Conservation (phyloP, 2,113 vertebrate genomes). For the Aspiorhynchus laticeps region DNA sequence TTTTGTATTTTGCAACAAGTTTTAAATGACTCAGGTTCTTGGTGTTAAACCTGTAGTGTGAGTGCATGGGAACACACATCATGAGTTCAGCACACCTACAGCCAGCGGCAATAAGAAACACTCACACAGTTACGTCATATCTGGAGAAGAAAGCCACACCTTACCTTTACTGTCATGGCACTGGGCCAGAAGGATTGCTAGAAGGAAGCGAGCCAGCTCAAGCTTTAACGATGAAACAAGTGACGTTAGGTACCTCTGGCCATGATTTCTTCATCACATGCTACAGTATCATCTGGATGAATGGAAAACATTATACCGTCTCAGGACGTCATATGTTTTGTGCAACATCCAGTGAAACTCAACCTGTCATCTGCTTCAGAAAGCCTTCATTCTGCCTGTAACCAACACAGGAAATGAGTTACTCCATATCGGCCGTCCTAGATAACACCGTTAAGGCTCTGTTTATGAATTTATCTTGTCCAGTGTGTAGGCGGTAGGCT, state of each 20-base stretch:
- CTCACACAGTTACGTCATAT: conserved; percentile 40
- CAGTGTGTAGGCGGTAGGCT: conserved; percentile 39
- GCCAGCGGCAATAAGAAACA: conserved; percentile 29
- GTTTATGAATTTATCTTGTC: conserved; percentile 53
- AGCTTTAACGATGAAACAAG: conserved; percentile 18
- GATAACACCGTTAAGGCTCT: conserved; percentile 48
- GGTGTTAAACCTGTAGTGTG: conserved; percentile 3
- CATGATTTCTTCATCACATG: conserved; percentile 14
- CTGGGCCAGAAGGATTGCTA: conserved; percentile 61
- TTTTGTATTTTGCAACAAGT: conserved; percentile 57
- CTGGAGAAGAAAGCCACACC: conserved; percentile 61
- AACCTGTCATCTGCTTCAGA: conserved; percentile 14
- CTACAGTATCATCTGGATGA: background rate
- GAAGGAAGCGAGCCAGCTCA: conserved; percentile 66
- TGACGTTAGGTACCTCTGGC: conserved; percentile 19
- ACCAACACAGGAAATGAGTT: conserved; percentile 45
- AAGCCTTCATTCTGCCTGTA: conserved; percentile 2
- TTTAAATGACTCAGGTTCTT: conserved; percentile 67
- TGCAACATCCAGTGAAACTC: background rate
- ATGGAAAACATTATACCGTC: background rate
- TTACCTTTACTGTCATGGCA: conserved; percentile 42
- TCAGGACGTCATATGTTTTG: background rate
- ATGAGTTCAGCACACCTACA: conserved; percentile 25
- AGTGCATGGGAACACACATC: background rate
- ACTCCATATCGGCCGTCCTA: conserved; percentile 41